Conservation (phyloP, 2,797 vertebrate genomes). For the Syngnathus acus region DNA sequence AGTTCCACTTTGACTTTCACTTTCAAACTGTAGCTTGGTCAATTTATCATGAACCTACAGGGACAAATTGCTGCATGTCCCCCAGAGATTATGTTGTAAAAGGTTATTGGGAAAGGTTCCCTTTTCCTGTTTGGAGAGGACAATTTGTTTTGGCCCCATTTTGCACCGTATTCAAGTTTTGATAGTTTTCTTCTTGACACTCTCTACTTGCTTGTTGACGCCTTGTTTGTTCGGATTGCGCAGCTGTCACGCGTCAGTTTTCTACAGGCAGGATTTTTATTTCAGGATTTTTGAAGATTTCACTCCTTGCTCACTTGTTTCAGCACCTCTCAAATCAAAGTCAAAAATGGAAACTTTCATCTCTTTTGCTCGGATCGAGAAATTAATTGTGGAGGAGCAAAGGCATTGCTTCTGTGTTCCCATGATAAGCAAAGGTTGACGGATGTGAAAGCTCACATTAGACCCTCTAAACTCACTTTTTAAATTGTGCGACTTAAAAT, state of each 20-base stretch:
- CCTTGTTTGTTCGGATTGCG: background rate
- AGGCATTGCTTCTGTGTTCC: constrained; percentile 6
- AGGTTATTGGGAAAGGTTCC: background rate
- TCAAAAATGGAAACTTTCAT: background rate
- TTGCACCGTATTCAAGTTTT: background rate
- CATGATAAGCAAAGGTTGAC: constrained; percentile 31
- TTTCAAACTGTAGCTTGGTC: constrained; percentile 18
- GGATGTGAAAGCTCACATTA: constrained; percentile 19
- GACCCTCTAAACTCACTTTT: constrained; percentile 25
- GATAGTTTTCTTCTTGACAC: background rate
- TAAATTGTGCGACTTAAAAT: constrained; percentile 53
- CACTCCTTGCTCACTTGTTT: background rate
- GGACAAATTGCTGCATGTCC: background rate
- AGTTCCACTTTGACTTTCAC: constrained; percentile 17
- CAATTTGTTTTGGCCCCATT: background rate
- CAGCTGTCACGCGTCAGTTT: background rate
- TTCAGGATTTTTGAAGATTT: background rate
- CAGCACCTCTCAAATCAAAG: background rate
- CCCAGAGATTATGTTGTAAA: background rate
- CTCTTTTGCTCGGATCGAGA: background rate
- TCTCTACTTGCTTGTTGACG: background rate
- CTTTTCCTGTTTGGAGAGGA: too few species aligned
- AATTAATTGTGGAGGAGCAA: background rate
- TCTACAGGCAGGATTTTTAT: background rate
- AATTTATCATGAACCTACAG: constrained; percentile 23